These are phyloP conservation scores for Coleophora flavipennella DNA, from an alignment of 2,888 invertebrate species.

Conservation along the genomic window DNA sequence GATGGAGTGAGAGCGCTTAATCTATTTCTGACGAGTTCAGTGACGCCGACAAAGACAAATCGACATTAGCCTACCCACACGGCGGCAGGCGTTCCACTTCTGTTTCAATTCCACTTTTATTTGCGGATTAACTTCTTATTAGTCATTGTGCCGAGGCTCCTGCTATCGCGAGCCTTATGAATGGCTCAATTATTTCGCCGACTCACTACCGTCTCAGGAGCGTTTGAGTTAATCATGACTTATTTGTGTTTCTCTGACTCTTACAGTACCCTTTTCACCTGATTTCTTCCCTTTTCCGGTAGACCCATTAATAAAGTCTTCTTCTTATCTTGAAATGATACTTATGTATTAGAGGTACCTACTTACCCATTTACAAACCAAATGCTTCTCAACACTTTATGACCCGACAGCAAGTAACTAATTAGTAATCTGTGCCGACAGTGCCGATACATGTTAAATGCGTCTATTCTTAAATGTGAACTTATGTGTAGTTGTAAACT, in stretches of 20 bases:
- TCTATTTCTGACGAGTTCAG: constrained; percentile 74
- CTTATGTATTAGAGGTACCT: too few relatives aligned
- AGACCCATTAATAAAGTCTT: too few relatives aligned
- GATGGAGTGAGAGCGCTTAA: constrained; percentile 73
- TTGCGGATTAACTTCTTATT: constrained; percentile 74
- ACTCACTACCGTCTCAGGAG: constrained; percentile 41
- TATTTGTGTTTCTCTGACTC: constrained; percentile 24
- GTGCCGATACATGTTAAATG: too few relatives aligned
- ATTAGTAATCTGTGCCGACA: too few relatives aligned
- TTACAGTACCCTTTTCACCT: constrained; percentile 8
- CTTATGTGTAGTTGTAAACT: constrained; percentile 49
- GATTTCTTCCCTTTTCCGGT: not conserved
- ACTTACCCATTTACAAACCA: too few relatives aligned
- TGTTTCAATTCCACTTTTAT: constrained; percentile 73
- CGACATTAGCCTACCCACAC: constrained; percentile 72
- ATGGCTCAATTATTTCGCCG: constrained; percentile 67
- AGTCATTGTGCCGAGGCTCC: constrained; percentile 61
- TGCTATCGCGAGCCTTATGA: constrained; percentile 68
- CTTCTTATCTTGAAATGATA: too few relatives aligned
- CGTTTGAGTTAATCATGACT: constrained; percentile 27
- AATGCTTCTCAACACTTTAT: too few relatives aligned
- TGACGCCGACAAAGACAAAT: constrained; percentile 73
- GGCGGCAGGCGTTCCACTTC: constrained; percentile 68
- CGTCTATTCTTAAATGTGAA: too few relatives aligned
- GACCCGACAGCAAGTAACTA: too few relatives aligned